Base-by-base conservation (phyloP, 2,888 invertebrate genomes). In the Coecobrya sp. region DNA sequence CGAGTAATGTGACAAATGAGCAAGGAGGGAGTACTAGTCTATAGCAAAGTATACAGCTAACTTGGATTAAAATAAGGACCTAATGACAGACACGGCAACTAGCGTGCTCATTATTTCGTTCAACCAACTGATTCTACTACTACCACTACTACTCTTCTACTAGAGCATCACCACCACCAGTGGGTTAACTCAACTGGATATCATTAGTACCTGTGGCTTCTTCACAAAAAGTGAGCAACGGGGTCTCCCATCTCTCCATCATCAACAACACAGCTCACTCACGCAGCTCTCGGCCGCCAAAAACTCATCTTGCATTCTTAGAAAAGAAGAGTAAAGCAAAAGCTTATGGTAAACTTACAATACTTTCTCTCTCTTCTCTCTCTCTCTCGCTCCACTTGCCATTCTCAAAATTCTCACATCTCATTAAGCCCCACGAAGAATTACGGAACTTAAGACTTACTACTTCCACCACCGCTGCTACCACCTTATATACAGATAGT, bases 141-240 rank as follows among this genome's bases (percentile, higher is more conserved):
- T 36, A 42, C 73, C 19, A 42, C 55, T 55, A 45, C 25, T n/a
- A 68, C 84, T 4, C 73, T 1, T 7, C 7, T 49, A 65, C 25
- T 13, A 27, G 19, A n/a, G 25, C 10, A 65, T 22, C 49, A 49
- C 42, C 73, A 3, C 10, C 73, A 42, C 13, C 76, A 49, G 16
- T 55, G 91, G 42, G 65, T 68, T 19, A 86, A 91, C 79, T 65
- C 86, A 49, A 65, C 86, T 81, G 81, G 91, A 86, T 91, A 91
- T 91, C 91, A 91, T 91, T 91, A 86, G 81, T 86, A 91, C 91
- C 91, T 91, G 91, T 91, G 91, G 91, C 91, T 91, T 91, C 91
- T 81, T 62, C 79, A 70, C 59, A 79, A 86, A 73, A 86, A 86
- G 86, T 86, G 86, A 86, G 55, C 86, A 86, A 85, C 65, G 85